A percentile compares a stretch with the other conserved stretches of the same genome.
These are phyloP conservation scores for Thumatha senex DNA, from an alignment of 2,888 invertebrate species.

Conservation along the genomic window DNA sequence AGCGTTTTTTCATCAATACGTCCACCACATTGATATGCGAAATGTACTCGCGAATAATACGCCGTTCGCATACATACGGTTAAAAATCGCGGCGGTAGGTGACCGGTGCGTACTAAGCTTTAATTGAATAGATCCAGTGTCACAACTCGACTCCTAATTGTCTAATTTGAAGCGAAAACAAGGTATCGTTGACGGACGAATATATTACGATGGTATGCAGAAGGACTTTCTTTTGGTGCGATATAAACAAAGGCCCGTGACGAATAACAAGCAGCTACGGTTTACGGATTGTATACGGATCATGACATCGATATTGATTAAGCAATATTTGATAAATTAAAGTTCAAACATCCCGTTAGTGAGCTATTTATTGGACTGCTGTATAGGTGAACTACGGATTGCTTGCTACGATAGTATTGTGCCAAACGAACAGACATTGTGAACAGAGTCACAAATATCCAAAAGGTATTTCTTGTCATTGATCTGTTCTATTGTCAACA, in stretches of 20 bases:
- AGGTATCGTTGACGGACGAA: conserved; percentile 67
- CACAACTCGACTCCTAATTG: conserved; percentile 77
- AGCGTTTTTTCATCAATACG: conserved; percentile 73
- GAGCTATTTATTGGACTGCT: background rate
- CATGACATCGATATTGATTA: conserved; percentile 41
- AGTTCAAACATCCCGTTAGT: conserved; percentile 17
- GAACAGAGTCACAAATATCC: too few species aligned
- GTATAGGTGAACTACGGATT: too few species aligned
- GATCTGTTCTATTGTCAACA: too few species aligned
- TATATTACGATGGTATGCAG: conserved; percentile 75
- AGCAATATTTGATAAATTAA: conserved; percentile 44
- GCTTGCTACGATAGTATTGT: too few species aligned
- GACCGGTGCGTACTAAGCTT: conserved; percentile 72
- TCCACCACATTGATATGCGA: conserved; percentile 78
- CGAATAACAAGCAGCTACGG: conserved; percentile 68
- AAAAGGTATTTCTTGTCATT: too few species aligned
- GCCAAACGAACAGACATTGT: too few species aligned
- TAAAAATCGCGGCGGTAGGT: conserved; percentile 82
- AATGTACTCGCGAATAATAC: conserved; percentile 69
- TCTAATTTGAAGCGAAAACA: conserved; percentile 82
- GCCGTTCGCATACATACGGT: conserved; percentile 81
- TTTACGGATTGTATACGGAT: conserved; percentile 38
- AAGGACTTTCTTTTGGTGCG: conserved; percentile 80
- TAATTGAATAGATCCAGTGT: conserved; percentile 79
- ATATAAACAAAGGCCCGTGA: conserved; percentile 59